phyloP scores from a whole-genome alignment of 2,888 invertebrate genomes.

The Mellilla xanthometata region DNA sequence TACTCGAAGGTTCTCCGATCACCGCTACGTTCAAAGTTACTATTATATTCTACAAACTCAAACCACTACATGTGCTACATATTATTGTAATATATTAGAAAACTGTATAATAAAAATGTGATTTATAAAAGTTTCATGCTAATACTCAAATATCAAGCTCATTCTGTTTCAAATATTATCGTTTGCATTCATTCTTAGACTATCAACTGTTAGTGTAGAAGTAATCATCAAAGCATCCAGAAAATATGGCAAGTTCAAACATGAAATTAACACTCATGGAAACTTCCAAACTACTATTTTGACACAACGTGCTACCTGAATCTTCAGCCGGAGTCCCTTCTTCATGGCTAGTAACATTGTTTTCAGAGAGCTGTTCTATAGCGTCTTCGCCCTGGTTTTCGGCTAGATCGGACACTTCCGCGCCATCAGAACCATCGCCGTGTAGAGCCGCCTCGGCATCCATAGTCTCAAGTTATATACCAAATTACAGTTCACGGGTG shows the following conservation, averaged over 20 bases:
- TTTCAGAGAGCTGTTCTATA: conserved; percentile 59
- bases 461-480: conserved; percentile 47
- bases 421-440: conserved; percentile 71
- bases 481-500: conserved; percentile 32
- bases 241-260: conserved; percentile 1
- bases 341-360: conserved; percentile 60
- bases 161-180: background rate
- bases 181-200: too few species aligned
- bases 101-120: background rate
- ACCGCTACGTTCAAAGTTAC: conserved; percentile 43
- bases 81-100: background rate
- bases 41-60: conserved; percentile 17
- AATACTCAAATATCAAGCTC: background rate
- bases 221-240: too few species aligned
- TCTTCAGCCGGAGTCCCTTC: conserved; percentile 56
- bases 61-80: conserved; percentile 19
- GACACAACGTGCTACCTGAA: conserved; percentile 45
- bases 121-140: background rate
- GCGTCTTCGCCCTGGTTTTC: conserved; percentile 63
- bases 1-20: conserved; percentile 71
- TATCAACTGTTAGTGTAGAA: too few species aligned
- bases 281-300: background rate
- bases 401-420: conserved; percentile 71
- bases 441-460: conserved; percentile 69
- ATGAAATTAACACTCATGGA: conserved; percentile 7